phyloP scores from a whole-genome alignment of 2,113 vertebrate species.

The Carlito syrichta region DNA sequence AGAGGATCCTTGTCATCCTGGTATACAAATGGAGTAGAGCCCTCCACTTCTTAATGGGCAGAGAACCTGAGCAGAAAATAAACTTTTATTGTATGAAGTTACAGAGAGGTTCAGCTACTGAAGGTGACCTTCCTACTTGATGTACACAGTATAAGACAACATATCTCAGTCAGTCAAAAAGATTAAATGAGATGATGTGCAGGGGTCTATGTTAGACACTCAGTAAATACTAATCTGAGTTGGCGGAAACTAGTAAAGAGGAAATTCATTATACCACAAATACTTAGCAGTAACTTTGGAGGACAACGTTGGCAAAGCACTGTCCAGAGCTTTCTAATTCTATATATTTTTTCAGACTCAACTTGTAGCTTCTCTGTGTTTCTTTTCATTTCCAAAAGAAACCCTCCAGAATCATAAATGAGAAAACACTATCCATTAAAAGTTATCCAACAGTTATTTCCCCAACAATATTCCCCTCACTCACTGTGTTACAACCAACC shows the following conservation, averaged over 20 bases:
- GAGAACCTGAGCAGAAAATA: not conserved
- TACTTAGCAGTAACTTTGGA: not conserved
- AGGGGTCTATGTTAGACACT: not conserved
- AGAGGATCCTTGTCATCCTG: no score
- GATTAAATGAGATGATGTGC: rapidly evolving
- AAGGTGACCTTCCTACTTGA: no score
- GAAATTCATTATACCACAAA: not conserved
- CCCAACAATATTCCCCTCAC: rapidly evolving
- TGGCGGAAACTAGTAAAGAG: not conserved
- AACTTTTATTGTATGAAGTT: not conserved
- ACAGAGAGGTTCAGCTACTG: no score
- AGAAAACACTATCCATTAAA: not conserved
- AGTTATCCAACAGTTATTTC: not conserved
- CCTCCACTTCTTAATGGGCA: no score
- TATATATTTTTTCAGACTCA: not conserved
- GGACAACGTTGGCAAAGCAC: not conserved
- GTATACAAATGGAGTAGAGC: rapidly evolving
- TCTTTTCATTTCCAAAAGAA: not conserved
- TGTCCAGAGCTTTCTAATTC: not conserved
- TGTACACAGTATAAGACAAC: rapidly evolving
- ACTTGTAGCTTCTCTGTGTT: not conserved
- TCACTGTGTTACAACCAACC: not conserved
- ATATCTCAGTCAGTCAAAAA: not conserved
- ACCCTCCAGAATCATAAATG: not conserved
- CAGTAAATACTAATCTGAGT: not conserved